These are phyloP conservation scores for Clunio marinus DNA, from an alignment of 2,888 invertebrate species.

Conservation along the genomic window DNA sequence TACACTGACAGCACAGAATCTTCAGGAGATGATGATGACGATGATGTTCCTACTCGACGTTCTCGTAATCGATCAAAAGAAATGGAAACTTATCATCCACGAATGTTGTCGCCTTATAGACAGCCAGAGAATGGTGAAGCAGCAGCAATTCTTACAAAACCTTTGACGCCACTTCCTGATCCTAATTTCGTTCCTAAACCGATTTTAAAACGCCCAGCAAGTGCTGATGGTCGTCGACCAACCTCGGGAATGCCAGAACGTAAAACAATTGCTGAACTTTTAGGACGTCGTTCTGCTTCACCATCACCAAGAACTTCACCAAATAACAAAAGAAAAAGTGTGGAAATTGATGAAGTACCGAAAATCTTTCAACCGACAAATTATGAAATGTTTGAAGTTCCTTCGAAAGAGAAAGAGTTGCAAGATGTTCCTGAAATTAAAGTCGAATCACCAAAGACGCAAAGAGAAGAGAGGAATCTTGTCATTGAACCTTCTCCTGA, in stretches of 20 bases:
- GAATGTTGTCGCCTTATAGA: slow-evolving; percentile 52
- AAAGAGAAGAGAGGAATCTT: background rate
- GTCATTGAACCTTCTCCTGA: slow-evolving; percentile 43
- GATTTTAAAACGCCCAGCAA: slow-evolving; percentile 61
- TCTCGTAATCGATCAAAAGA: slow-evolving; percentile 47
- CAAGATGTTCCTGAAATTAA: slow-evolving; percentile 19
- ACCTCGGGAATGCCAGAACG: slow-evolving; percentile 41
- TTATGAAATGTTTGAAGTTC: background rate
- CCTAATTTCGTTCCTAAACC: slow-evolving; percentile 74
- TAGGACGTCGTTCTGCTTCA: slow-evolving; percentile 40
- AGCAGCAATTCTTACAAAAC: slow-evolving; percentile 59
- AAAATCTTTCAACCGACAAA: background rate
- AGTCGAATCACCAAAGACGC: background rate
- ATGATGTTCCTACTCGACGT: slow-evolving; percentile 26
- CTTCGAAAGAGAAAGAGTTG: background rate
- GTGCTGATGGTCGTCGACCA: slow-evolving; percentile 49
- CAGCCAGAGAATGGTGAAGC: slow-evolving; percentile 54
- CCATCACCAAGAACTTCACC: slow-evolving; percentile 41
- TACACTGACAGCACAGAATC: slow-evolving; percentile 63
- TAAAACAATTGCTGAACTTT: slow-evolving; percentile 40
- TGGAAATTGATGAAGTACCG: slow-evolving; percentile 41
- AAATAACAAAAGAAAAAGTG: slow-evolving; percentile 41
- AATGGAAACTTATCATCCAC: slow-evolving; percentile 63
- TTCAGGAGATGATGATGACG: slow-evolving; percentile 46
- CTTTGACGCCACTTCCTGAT: slow-evolving; percentile 60